Evolutionary conservation across 2,888 invertebrate genomes (phyloP).

Genomic region (Bombylius major): DNA sequence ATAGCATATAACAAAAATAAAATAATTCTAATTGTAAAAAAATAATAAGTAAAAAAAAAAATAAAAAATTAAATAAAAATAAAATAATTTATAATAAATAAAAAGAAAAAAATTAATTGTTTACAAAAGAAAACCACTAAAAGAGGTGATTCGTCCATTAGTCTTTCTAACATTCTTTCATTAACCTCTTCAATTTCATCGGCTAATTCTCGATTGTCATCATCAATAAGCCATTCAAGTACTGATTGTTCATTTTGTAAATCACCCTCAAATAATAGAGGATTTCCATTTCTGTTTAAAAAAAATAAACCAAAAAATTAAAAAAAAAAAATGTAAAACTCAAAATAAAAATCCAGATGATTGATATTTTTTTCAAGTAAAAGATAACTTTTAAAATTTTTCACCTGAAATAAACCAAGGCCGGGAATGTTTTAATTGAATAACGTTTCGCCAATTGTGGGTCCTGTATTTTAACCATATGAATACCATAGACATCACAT

Average conservation of each 20-base stretch:
- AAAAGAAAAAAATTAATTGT: too few species aligned
- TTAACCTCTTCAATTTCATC: constrained; percentile 92
- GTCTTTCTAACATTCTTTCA: constrained; percentile 72
- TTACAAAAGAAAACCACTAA: constrained; percentile 87
- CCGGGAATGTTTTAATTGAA: constrained; percentile 88
- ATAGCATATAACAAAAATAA: constrained; percentile 8
- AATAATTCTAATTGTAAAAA: constrained; percentile 14
- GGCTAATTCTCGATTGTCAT: constrained; percentile 82
- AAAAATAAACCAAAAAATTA: not conserved
- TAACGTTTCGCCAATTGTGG: constrained; percentile 82
- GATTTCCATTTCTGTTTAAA: constrained; percentile 66
- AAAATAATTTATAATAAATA: too few species aligned
- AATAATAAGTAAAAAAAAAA: constrained; percentile 17
- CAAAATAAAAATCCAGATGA: not conserved
- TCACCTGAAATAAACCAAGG: constrained; percentile 78
- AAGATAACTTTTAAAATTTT: not conserved
- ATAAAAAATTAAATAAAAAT: too few species aligned
- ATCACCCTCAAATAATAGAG: constrained; percentile 79
- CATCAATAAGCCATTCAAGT: constrained; percentile 84
- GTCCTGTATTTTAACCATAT: constrained; percentile 87
- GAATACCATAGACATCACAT: constrained; percentile 84
- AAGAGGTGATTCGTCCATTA: constrained; percentile 74
- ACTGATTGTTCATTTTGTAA: constrained; percentile 85
- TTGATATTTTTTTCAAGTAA: not conserved
- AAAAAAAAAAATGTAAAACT: constrained; percentile 16